These are phyloP conservation scores for Neelides sp. DNA, from an alignment of 1,140 invertebrate genomes.

Conservation along the genomic window DNA sequence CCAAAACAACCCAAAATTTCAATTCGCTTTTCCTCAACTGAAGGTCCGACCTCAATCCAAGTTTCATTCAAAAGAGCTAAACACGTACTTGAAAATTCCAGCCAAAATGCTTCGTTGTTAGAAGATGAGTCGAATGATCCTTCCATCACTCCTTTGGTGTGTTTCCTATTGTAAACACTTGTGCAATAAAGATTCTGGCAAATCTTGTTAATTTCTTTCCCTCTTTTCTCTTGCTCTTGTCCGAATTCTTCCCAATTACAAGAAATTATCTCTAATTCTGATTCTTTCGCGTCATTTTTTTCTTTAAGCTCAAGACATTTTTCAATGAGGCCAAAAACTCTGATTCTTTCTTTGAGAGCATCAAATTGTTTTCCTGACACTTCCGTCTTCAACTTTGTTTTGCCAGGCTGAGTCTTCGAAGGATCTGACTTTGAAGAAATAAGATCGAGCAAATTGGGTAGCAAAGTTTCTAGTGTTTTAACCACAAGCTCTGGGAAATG, in stretches of 20 bases:
- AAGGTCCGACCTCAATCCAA: conserved; percentile 26
- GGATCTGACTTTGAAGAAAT: conserved; percentile 11
- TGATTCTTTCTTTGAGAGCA: conserved; percentile 12
- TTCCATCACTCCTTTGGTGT: too few species aligned
- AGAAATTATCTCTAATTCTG: background rate
- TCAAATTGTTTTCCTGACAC: conserved; percentile 19
- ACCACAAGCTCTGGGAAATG: conserved; percentile 20
- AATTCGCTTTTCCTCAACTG: background rate
- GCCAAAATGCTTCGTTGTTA: too few species aligned
- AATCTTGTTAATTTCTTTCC: background rate
- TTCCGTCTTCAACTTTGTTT: conserved; percentile 20
- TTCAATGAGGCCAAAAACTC: conserved; percentile 14
- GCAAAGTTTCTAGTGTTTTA: conserved; percentile 12
- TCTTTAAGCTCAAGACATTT: conserved; percentile 15
- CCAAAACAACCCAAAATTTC: background rate
- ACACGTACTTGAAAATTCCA: conserved; percentile 14
- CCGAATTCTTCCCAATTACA: background rate
- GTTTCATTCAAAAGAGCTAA: conserved; percentile 23
- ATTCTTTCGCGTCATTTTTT: background rate
- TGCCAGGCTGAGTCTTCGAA: background rate
- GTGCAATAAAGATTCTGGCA: background rate
- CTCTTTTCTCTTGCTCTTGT: background rate
- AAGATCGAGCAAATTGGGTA: conserved; percentile 19
- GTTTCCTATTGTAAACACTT: too few species aligned
- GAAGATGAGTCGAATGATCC: too few species aligned